phyloP scores from a whole-genome alignment of 2,797 vertebrate species.

The Cetoscarus ocellatus region DNA sequence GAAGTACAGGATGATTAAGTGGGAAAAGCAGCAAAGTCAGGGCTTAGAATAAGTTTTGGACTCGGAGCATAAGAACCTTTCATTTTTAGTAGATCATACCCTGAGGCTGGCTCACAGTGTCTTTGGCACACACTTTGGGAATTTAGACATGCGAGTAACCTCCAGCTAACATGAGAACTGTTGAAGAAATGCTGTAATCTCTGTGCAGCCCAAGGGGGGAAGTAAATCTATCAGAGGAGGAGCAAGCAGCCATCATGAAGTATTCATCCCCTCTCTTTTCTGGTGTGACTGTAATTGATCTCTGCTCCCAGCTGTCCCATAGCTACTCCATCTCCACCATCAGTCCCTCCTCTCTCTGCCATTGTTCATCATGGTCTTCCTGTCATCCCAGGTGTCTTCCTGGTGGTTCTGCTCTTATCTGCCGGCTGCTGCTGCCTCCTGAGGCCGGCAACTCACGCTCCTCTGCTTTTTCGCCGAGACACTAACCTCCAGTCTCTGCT shows the following conservation, averaged over 20 bases:
- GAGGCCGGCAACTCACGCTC: slow-evolving; percentile 93
- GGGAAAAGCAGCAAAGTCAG: neutral
- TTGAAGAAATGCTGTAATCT: slow-evolving; percentile 30
- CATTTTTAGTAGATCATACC: neutral
- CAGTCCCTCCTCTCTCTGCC: slow-evolving; percentile 33
- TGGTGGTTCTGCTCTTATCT: slow-evolving; percentile 90
- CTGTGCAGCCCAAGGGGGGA: slow-evolving; percentile 8
- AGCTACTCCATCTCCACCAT: slow-evolving; percentile 38
- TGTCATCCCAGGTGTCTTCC: slow-evolving; percentile 87
- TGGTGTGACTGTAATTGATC: slow-evolving; percentile 46
- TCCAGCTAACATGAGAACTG: slow-evolving; percentile 24
- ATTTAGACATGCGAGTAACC: slow-evolving; percentile 13
- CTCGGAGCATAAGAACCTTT: neutral
- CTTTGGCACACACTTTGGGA: neutral
- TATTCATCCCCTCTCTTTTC: slow-evolving; percentile 39
- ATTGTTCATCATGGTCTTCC: slow-evolving; percentile 42
- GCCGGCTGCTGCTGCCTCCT: slow-evolving; percentile 92
- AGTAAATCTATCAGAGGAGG: slow-evolving; percentile 34
- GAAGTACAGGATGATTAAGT: neutral
- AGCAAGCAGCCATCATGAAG: slow-evolving; percentile 36
- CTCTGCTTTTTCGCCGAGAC: slow-evolving; percentile 93
- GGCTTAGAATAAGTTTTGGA: neutral
- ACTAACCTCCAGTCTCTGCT: slow-evolving; percentile 97
- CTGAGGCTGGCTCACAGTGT: neutral
- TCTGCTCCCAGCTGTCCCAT: slow-evolving; percentile 23